phyloP scores from a whole-genome alignment of 2,113 vertebrate genomes.

The Struthidea cinerea region DNA sequence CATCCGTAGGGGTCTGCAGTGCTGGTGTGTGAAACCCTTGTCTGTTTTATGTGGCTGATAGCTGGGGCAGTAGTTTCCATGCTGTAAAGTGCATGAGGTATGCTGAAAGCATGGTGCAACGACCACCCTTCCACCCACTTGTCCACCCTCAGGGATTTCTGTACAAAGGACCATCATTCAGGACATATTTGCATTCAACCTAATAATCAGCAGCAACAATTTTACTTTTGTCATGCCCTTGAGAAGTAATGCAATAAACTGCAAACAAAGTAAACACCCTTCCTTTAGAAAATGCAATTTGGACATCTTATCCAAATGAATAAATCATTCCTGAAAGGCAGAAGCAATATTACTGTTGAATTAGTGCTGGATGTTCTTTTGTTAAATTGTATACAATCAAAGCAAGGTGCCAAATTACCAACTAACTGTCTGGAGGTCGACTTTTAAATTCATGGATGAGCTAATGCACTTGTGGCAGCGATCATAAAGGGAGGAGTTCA shows the following conservation, averaged over 20 bases:
- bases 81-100: not conserved
- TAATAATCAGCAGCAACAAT: not conserved
- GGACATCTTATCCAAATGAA: not conserved
- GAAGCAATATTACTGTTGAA: not conserved
- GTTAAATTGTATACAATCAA: slow-evolving; percentile 51
- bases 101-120: not conserved
- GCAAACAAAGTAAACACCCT: slow-evolving; percentile 8
- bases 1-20: not conserved
- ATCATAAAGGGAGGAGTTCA: slow-evolving; percentile 64
- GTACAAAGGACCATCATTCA: not conserved
- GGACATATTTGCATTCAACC: not conserved
- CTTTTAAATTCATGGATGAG: slow-evolving; percentile 65
- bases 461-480: slow-evolving; percentile 51
- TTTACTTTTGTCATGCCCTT: slow-evolving; percentile 6
- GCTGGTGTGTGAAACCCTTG: not conserved
- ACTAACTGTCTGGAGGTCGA: slow-evolving; percentile 52
- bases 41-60: not conserved
- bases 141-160: not conserved
- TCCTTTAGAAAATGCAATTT: slow-evolving; percentile 32
- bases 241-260: slow-evolving; percentile 15
- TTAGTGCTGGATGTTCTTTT: slow-evolving; percentile 44
- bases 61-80: not conserved
- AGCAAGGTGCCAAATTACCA: slow-evolving; percentile 59
- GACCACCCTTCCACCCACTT: not conserved
- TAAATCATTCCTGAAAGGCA: slow-evolving; percentile 61